Conservation (phyloP, 2,888 invertebrate genomes). For the Scelioninae gen. 1 region DNA sequence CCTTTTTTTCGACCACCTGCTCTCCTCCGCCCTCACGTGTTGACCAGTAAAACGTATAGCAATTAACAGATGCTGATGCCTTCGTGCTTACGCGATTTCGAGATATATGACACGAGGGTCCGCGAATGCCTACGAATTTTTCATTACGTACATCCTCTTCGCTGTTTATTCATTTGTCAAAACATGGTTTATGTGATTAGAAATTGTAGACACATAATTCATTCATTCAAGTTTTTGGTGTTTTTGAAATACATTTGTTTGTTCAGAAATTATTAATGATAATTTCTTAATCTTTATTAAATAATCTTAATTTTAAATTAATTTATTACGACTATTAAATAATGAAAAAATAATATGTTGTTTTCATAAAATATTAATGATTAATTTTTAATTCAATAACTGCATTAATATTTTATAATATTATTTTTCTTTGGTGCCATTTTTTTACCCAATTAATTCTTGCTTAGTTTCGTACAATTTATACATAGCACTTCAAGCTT, state of each 20-base stretch:
- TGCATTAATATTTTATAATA: no score
- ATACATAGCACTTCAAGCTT: no score
- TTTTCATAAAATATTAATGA: no score
- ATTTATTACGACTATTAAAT: no score
- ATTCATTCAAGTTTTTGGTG: background rate
- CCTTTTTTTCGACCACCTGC: slow-evolving; percentile 38
- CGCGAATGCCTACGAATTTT: slow-evolving; percentile 48
- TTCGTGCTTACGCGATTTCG: slow-evolving; percentile 61
- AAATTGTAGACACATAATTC: background rate
- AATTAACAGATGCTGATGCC: slow-evolving; percentile 70
- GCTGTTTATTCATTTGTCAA: slow-evolving; percentile 66
- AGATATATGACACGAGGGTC: slow-evolving; percentile 58
- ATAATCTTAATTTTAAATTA: no score
- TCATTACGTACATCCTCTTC: slow-evolving; percentile 54
- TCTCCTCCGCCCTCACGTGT: slow-evolving; percentile 43
- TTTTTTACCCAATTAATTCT: no score
- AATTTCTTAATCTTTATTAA: no score
- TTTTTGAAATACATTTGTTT: background rate
- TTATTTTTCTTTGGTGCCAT: no score
- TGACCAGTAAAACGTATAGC: slow-evolving; percentile 67
- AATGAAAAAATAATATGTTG: no score
- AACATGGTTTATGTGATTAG: slow-evolving; percentile 48
- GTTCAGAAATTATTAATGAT: no score
- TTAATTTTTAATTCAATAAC: no score
- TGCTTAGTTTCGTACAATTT: no score